A percentile compares a stretch with the other conserved stretches of the same genome.
Evolutionary conservation across 2,113 vertebrate genomes (phyloP).

Genomic region (Corythoichthys haematopterus): DNA sequence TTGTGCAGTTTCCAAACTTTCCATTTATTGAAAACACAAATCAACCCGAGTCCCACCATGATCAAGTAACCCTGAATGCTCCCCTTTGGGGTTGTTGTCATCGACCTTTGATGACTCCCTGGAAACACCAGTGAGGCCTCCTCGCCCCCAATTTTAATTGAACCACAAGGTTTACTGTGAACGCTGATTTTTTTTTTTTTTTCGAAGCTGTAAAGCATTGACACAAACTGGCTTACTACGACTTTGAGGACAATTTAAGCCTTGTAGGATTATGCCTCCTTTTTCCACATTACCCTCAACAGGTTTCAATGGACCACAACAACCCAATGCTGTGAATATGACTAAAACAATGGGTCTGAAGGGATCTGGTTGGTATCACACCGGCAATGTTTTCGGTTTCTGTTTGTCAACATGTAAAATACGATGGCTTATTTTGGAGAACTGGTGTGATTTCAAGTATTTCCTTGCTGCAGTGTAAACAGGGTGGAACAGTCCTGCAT

Average conservation of each 20-base stretch:
- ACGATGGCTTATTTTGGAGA: slow-evolving; percentile 42
- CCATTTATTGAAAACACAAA: slow-evolving; percentile 56
- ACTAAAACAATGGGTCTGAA: slow-evolving; percentile 13
- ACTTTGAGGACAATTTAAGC: slow-evolving; percentile 11
- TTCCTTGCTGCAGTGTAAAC: slow-evolving; percentile 25
- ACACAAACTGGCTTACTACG: slow-evolving; percentile 1
- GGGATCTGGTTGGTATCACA: slow-evolving; percentile 3
- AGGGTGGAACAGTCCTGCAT: slow-evolving; percentile 31
- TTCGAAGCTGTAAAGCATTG: slow-evolving; percentile 24
- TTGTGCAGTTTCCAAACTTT: slow-evolving; percentile 18
- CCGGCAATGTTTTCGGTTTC: slow-evolving; percentile 29
- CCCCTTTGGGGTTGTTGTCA: slow-evolving; percentile 28
- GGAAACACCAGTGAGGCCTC: slow-evolving; percentile 13
- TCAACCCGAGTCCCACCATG: slow-evolving; percentile 34
- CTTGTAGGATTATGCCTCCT: slow-evolving; percentile 12
- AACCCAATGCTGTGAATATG: slow-evolving; percentile 20
- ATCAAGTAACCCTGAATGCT: slow-evolving; percentile 15
- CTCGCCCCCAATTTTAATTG: slow-evolving; percentile 29
- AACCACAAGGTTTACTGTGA: slow-evolving; percentile 13
- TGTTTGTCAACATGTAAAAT: slow-evolving; percentile 52
- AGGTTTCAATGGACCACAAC: slow-evolving; percentile 18
- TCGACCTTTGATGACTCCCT: slow-evolving; percentile 22
- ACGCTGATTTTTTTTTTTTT: slow-evolving; percentile 20
- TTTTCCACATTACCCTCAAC: slow-evolving; percentile 13
- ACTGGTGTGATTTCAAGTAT: slow-evolving; percentile 31